Conservation (phyloP, 1,140 invertebrate genomes). For the Megathymus violae region DNA sequence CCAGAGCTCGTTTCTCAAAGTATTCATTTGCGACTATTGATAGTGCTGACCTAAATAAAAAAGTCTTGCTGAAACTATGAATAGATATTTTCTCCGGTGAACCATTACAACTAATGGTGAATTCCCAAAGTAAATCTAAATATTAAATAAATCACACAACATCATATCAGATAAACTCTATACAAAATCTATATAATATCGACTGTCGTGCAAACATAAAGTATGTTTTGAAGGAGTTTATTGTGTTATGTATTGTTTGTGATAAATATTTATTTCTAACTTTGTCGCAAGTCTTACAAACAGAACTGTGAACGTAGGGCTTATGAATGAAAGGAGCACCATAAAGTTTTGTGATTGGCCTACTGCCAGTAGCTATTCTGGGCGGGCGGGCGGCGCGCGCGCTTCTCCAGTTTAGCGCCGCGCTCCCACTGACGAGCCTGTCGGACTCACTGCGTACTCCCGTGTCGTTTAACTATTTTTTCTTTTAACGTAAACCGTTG, state of each 20-base stretch:
- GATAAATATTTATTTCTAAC: conserved; percentile 23
- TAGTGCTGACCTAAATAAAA: conserved; percentile 26
- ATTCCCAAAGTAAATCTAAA: background rate
- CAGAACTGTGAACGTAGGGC: conserved; percentile 36
- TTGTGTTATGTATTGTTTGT: conserved; percentile 12
- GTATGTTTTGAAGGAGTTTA: no score
- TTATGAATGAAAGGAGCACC: conserved; percentile 73
- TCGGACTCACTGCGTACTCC: conserved; percentile 36
- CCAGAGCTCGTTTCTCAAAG: background rate
- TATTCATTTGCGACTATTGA: conserved; percentile 30
- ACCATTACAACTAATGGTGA: no score
- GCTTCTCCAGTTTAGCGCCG: conserved; percentile 68
- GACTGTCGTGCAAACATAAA: no score
- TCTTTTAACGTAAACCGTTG: conserved; percentile 8
- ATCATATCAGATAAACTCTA: background rate
- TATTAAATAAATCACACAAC: no score
- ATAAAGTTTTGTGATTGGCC: conserved; percentile 60
- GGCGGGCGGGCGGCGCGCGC: conserved; percentile 68
- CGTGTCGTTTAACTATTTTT: conserved; percentile 12
- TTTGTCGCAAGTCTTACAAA: conserved; percentile 33
- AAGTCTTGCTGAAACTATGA: conserved; percentile 15
- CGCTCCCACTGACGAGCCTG: conserved; percentile 47
- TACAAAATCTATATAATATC: no score
- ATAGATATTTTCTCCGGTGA: conserved; percentile 11
- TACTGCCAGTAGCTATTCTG: conserved; percentile 70